These are phyloP conservation scores for Drosophila sturtevanti DNA, from an alignment of 1,140 invertebrate genomes.

Conservation along the genomic window DNA sequence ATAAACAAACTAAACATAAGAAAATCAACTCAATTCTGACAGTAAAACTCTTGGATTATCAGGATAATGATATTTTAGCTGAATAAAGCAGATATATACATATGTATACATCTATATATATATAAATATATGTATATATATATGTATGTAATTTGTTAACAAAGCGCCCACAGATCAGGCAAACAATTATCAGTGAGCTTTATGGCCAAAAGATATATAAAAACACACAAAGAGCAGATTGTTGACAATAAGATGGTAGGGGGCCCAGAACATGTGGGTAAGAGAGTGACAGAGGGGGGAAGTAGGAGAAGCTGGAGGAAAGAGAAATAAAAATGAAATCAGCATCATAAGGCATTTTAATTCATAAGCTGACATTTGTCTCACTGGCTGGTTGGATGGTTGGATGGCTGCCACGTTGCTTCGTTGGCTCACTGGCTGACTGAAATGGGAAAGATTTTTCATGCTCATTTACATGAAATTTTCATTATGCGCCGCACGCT, in stretches of 20 bases:
- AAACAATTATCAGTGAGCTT: conserved; percentile 48
- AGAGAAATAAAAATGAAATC: conserved; percentile 44
- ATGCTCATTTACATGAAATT: conserved; percentile 82
- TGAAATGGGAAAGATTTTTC: conserved; percentile 81
- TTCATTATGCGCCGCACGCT: conserved; percentile 76
- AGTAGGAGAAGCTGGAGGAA: neutral
- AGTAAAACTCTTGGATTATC: neutral
- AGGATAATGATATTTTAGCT: neutral
- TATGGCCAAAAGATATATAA: conserved; percentile 15
- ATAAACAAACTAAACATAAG: neutral
- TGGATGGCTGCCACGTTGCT: conserved; percentile 41
- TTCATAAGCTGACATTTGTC: conserved; percentile 82
- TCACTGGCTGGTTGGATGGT: conserved; percentile 39
- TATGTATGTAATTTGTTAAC: conserved; percentile 26
- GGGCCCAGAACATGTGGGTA: conserved; percentile 4
- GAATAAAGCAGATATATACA: too few relatives aligned
- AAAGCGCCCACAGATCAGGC: conserved; percentile 29
- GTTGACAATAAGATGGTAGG: conserved; percentile 8
- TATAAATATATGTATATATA: too few relatives aligned
- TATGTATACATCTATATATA: conserved; percentile 3
- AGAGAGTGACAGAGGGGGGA: neutral
- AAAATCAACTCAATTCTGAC: neutral
- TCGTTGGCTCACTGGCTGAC: conserved; percentile 36
- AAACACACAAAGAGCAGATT: conserved; percentile 44
- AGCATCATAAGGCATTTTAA: conserved; percentile 78